Conservation (phyloP, 1,140 invertebrate genomes). For the Aphelinus atriplicis region DNA sequence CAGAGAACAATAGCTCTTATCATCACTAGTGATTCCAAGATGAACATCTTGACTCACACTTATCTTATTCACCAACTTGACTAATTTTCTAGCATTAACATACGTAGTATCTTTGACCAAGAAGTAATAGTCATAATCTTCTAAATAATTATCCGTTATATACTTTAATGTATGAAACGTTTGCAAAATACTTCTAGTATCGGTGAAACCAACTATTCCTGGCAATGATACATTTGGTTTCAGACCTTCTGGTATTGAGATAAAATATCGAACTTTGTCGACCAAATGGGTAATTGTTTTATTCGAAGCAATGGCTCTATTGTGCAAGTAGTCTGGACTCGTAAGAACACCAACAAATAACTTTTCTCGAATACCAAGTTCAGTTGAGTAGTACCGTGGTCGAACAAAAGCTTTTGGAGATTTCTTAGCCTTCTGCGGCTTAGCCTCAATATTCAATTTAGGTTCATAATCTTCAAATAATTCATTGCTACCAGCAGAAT, state of each 20-base stretch:
- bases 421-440: conserved; percentile 66
- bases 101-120: conserved; percentile 84
- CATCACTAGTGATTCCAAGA: conserved; percentile 71
- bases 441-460: conserved; percentile 67
- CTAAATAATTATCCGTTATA: conserved; percentile 85
- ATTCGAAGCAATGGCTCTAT: conserved; percentile 80
- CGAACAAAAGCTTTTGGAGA: conserved; percentile 71
- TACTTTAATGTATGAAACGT: conserved; percentile 90
- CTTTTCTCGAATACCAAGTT: conserved; percentile 89
- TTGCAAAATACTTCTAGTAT: conserved; percentile 76
- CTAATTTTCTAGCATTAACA: conserved; percentile 78
- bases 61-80: conserved; percentile 76
- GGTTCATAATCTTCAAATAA: conserved; percentile 69
- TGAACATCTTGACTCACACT: conserved; percentile 86
- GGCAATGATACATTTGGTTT: conserved; percentile 76
- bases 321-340: conserved; percentile 75
- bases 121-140: conserved; percentile 92
- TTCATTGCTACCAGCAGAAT: conserved; percentile 45
- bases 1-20: conserved; percentile 71
- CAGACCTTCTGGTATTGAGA: conserved; percentile 75
- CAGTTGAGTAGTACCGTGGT: conserved; percentile 91
- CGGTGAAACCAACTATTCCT: conserved; percentile 84
- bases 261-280: conserved; percentile 81
- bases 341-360: conserved; percentile 87
- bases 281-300: conserved; percentile 82